A percentile compares a stretch with the other conserved stretches of the same genome.
Conservation (phyloP, 1,140 invertebrate genomes). For the Listronotus oregonensis region DNA sequence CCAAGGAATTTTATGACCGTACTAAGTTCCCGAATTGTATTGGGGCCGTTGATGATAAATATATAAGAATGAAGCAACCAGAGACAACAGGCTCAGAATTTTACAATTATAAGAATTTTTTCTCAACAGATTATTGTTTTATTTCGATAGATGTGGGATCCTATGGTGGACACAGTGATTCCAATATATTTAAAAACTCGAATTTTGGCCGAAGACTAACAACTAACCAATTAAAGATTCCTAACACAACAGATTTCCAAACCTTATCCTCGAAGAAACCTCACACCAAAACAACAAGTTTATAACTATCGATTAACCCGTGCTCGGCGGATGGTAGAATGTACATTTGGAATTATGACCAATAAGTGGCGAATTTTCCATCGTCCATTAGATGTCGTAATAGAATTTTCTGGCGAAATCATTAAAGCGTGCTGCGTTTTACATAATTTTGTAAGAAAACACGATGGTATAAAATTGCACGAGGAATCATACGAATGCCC, state of each 20-base stretch:
- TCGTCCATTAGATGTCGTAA: conserved; percentile 1
- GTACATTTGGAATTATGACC: conserved; percentile 7
- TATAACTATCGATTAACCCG: conserved; percentile 12
- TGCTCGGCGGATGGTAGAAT: conserved; percentile 13
- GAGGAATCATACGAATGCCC: too few species aligned
- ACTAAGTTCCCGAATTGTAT: conserved; percentile 54
- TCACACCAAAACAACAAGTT: not conserved
- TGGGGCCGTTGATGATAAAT: conserved; percentile 56
- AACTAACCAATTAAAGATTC: not conserved
- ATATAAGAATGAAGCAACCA: conserved; percentile 44
- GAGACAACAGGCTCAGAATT: conserved; percentile 9
- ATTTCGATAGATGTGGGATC: conserved; percentile 30
- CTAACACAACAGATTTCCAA: too few species aligned
- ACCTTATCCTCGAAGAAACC: conserved; percentile 1
- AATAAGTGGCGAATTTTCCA: conserved; percentile 17
- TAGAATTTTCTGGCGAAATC: too few species aligned
- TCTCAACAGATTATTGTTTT: conserved; percentile 20
- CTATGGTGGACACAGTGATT: conserved; percentile 28
- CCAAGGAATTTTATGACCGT: conserved; percentile 23
- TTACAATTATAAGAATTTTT: conserved; percentile 47
- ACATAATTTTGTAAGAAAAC: too few species aligned
- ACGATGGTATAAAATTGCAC: too few species aligned
- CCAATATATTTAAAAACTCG: conserved; percentile 26
- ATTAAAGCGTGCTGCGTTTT: too few species aligned
- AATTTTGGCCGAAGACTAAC: conserved; percentile 10